Base-by-base conservation (phyloP, 92 coral and sea anemone species). In the Pocillopora meandrina region DNA sequence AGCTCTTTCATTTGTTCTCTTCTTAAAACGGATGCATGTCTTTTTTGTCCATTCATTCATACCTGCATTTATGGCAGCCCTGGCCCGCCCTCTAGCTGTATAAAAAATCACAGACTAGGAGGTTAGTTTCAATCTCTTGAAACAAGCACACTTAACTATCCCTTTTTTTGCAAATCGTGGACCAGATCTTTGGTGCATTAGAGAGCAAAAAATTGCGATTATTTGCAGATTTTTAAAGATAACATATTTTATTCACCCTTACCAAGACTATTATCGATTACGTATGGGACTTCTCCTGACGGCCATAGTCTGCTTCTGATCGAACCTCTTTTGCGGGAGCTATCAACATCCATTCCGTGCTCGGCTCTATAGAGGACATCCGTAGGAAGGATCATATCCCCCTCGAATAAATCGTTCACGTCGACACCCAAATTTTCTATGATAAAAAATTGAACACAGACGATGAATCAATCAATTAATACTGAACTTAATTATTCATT, bases 301-400 rank as follows among this genome's bases (percentile, higher is more conserved):
- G 78, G 78, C 78, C 78, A 75, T 47, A 10, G 20, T 13, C 64
- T 15, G 19, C 20, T 19, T 57, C n/a, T 59, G 62, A 59, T 0
- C 62, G 62, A 9, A 12, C 16, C 18, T 59, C 62, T 16, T 59
- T 59, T 59, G 62, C 18, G 62, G 10, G 18, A 18, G 16, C 55
- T 10, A 57, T 71, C 74, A 31, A 49, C 35, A 12, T 58, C 61
- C 61, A 36, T 23, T 18, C 88, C 83, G 7, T 12, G 88, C 21
- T 66, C 71, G 8, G 88, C 88, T 36, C 18, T 12, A 17, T 21
- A 26, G n/a, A 74, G 65, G 18, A 75, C 81, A 23, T 76, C 76
- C 4, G 47, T 15, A 15, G 86, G 17, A 59, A 73, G 57, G 23
- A 86, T 64, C 85, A 78, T 86, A 69, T 78, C 89, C 8, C 89